Evolutionary conservation across 2,113 vertebrate species (phyloP).

Genomic region (Crotalus horridus): DNA sequence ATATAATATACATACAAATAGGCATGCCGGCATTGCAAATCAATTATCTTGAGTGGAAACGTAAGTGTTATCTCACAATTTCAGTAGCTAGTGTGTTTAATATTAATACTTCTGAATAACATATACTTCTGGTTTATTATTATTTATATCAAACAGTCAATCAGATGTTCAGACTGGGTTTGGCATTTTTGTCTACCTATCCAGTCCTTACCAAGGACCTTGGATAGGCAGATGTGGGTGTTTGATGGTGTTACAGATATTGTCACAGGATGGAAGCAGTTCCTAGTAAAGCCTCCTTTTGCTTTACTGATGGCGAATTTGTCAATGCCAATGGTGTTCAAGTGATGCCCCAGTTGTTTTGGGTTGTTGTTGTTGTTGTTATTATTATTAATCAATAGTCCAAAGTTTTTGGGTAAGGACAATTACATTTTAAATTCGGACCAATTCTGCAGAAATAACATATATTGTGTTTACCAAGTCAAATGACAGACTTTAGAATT

Average conservation of each 20-base stretch:
- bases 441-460: background rate
- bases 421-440: conserved; percentile 15
- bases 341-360: too few relatives aligned
- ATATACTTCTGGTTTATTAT: conserved; percentile 16
- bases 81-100: conserved; percentile 36
- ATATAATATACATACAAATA: conserved; percentile 54
- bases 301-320: too few relatives aligned
- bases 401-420: conserved; percentile 23
- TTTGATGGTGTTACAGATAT: too few relatives aligned
- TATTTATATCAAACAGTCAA: background rate
- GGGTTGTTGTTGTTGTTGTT: too few relatives aligned
- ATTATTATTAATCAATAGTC: conserved; percentile 27
- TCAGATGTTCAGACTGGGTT: too few relatives aligned
- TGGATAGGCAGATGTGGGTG: too few relatives aligned
- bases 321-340: too few relatives aligned
- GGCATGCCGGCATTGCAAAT: conserved; percentile 40
- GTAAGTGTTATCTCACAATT: conserved; percentile 45
- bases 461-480: background rate
- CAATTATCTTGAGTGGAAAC: conserved; percentile 33
- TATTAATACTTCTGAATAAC: conserved; percentile 36
- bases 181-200: too few relatives aligned
- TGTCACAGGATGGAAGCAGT: too few relatives aligned
- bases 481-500: background rate
- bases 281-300: too few relatives aligned
- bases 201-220: too few relatives aligned